A percentile compares a stretch with the other conserved stretches of the same genome.
phyloP scores from a whole-genome alignment of 2,113 vertebrate species.

The Zingel zingel region DNA sequence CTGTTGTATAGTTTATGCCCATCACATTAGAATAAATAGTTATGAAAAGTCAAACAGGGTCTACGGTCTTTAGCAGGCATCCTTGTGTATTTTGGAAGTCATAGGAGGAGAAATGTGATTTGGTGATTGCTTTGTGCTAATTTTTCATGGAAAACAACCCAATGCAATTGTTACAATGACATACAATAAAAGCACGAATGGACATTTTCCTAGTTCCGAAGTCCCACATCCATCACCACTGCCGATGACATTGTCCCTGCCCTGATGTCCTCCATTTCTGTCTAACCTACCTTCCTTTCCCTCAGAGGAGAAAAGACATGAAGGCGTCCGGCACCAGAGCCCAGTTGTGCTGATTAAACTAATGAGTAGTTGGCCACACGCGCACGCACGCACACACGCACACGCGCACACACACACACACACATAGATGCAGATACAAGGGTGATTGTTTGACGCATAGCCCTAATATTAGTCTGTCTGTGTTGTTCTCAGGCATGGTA shows the following conservation, averaged over 20 bases:
- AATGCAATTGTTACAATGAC: background rate
- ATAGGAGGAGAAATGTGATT: background rate
- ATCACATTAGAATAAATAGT: background rate
- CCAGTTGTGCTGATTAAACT: slow-evolving; percentile 34
- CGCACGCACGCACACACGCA: background rate
- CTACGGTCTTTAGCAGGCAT: background rate
- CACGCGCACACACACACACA: too few relatives aligned
- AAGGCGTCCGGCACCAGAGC: background rate
- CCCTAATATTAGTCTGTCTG: background rate
- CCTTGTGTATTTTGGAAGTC: background rate
- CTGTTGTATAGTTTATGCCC: background rate
- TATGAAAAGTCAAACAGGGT: background rate
- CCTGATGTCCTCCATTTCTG: slow-evolving; percentile 9
- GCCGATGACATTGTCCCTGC: background rate
- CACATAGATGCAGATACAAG: background rate
- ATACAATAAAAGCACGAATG: background rate
- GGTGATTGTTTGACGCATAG: background rate
- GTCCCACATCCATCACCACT: background rate
- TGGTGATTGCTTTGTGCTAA: background rate
- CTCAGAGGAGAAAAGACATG: background rate
- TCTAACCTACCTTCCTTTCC: slow-evolving; percentile 14
- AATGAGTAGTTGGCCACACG: slow-evolving; percentile 24
- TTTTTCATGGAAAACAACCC: background rate
- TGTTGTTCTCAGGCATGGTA: background rate
- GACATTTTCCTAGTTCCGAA: background rate